phyloP scores from a whole-genome alignment of 2,113 vertebrate species.

The Poeciliopsis turrubarensis region DNA sequence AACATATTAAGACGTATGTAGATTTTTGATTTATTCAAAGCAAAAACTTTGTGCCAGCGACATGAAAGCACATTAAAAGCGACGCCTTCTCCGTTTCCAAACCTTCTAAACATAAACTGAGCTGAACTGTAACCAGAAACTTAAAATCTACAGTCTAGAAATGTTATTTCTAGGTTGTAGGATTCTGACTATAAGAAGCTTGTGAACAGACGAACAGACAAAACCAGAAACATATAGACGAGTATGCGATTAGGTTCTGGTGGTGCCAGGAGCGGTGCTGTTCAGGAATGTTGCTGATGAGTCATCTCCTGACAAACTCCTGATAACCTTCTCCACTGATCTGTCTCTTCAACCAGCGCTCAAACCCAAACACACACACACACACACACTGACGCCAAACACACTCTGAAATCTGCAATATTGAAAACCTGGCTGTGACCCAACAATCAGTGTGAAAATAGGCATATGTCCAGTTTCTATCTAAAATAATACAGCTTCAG shows the following conservation, averaged over 20 bases:
- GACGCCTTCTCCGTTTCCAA: not conserved
- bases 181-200: not conserved
- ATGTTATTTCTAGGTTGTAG: not conserved
- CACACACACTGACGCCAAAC: not conserved
- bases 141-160: no score
- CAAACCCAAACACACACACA: slow-evolving; percentile 16
- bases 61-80: not conserved
- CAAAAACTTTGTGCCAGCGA: not conserved
- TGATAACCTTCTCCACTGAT: slow-evolving; percentile 67
- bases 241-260: slow-evolving; percentile 15
- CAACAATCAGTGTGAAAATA: not conserved
- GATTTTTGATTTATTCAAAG: not conserved
- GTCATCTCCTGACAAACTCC: slow-evolving; percentile 65
- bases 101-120: not conserved
- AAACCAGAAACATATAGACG: not conserved
- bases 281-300: slow-evolving; percentile 74
- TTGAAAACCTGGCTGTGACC: not conserved
- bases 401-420: not conserved
- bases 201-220: not conserved
- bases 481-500: not conserved
- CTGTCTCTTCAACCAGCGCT: slow-evolving; percentile 21
- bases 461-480: not conserved
- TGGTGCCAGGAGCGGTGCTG: slow-evolving; percentile 73
- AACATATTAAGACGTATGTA: not conserved
- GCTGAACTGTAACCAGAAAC: not conserved